Percentiles rank a stretch among this genome's conserved stretches.
These are phyloP conservation scores for Podargus strigoides DNA, from an alignment of 2,797 vertebrate species.

Conservation along the genomic window DNA sequence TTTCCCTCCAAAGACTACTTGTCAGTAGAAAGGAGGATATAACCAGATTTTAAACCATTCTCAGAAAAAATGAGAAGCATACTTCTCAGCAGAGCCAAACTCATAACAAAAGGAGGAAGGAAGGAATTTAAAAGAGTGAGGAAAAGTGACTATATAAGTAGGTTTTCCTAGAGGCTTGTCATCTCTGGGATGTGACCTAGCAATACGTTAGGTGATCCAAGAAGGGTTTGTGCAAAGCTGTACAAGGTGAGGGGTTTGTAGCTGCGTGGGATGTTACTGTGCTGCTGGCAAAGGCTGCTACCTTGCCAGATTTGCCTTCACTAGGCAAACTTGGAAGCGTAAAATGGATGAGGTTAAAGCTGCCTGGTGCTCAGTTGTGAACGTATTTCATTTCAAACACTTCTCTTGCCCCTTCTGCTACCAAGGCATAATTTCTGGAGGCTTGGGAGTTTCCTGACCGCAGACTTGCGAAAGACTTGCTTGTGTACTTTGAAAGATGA, in stretches of 20 bases:
- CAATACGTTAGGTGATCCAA: constrained; percentile 8
- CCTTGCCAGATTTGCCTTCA: neutral
- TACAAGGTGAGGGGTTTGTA: neutral
- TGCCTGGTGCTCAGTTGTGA: neutral
- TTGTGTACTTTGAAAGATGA: neutral
- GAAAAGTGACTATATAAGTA: neutral
- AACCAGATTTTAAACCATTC: neutral
- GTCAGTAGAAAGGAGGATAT: neutral
- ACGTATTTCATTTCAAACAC: neutral
- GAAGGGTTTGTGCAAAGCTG: constrained; percentile 1
- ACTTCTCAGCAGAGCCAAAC: neutral
- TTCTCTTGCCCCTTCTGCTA: neutral
- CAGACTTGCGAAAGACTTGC: neutral
- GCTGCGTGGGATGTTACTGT: neutral
- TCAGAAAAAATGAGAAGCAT: neutral
- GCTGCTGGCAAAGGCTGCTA: neutral
- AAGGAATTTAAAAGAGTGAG: neutral
- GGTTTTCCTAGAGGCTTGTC: constrained; percentile 6
- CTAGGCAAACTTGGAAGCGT: neutral
- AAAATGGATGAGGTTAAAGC: neutral
- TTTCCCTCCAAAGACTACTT: neutral
- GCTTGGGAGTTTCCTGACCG: neutral
- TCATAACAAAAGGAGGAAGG: constrained; percentile 30
- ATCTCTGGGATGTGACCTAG: neutral
- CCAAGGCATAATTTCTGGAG: neutral